Percentiles rank a stretch among this genome's conserved stretches.
Conservation (phyloP, 2,113 vertebrate genomes). For the Limnothrissa miodon region DNA sequence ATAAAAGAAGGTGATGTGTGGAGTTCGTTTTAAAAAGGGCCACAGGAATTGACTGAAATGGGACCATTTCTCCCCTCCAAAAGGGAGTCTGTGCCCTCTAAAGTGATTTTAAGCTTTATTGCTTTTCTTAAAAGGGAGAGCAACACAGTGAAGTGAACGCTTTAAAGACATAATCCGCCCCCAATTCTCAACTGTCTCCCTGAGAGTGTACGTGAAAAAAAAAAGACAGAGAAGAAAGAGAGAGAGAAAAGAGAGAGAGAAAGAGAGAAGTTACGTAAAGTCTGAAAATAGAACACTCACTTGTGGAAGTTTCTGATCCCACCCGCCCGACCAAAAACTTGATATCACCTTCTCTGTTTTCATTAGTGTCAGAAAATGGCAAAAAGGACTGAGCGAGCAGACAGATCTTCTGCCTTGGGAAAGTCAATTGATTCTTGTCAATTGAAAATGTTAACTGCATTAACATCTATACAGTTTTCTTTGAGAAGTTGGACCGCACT, state of each 20-base stretch:
- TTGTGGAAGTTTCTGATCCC: constrained; percentile 27
- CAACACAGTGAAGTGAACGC: constrained; percentile 14
- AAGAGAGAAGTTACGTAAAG: constrained; percentile 15
- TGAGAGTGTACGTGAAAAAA: neutral
- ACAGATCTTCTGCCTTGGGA: neutral
- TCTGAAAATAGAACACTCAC: neutral
- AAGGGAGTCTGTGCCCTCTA: neutral
- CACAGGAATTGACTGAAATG: neutral
- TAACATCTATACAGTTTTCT: neutral
- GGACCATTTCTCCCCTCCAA: neutral
- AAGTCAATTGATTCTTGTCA: no score
- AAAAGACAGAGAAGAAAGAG: neutral
- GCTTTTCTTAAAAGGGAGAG: constrained; percentile 27
- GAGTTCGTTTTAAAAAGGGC: neutral
- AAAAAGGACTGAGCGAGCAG: neutral
- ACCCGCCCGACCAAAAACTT: constrained; percentile 12
- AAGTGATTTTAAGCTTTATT: constrained; percentile 42
- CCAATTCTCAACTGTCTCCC: neutral
- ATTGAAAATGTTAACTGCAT: neutral
- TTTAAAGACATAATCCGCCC: constrained; percentile 24
- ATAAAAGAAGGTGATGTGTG: no score
- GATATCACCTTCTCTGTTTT: constrained; percentile 28
- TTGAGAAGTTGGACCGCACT: neutral
- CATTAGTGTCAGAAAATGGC: neutral
- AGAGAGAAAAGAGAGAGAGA: neutral